Base-by-base conservation (phyloP, 2,113 vertebrate species). In the Grallaria varia region DNA sequence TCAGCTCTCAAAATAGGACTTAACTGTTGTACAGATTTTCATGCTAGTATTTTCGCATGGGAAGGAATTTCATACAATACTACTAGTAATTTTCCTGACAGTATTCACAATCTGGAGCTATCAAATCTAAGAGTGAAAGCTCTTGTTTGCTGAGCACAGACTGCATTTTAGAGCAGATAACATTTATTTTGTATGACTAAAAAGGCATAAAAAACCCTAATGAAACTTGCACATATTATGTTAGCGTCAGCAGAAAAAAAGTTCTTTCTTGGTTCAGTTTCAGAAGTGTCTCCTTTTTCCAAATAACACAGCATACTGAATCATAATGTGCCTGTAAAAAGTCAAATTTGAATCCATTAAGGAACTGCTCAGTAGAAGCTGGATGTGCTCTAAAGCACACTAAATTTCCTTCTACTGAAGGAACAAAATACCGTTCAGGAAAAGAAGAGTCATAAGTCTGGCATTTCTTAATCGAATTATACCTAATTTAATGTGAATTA, bases 391-490 rank as follows among this genome's bases (percentile, higher is more conserved):
- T 89, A 81, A 69, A 87, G n/a, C 25, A 47, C n/a, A 59, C 7
- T 89, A 28, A 72, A 80, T 69, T 78, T 82, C 28, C 37, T 90
- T 75, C 49, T 77, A 47, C 40, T 47, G 37, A 76, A 83, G 56
- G 40, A 91, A 92, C 3, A 85, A 84, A 95, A 75, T 30, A 60
- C 0, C 0, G 21, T 71, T 73, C 49, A 77, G 77, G 63, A 84
- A 76, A 81, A 83, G 47, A 82, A 76, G 52, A 80, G 33, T 72
- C 37, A n/a, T 63, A 58, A 47, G 63, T 35, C 53, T 60, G 14
- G n/a, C 45, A 67, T 88, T 95, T 95, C 69, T 89, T 77, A 76
- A 95, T 39, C 39, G 82, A 86, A 60, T 82, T 79, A 40, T 91
- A 52, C 33, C 40, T 93, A 59, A 89, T 87, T 84, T 71, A 86